phyloP scores from a whole-genome alignment of 2,888 invertebrate species.

The Osmoderma eremita region DNA sequence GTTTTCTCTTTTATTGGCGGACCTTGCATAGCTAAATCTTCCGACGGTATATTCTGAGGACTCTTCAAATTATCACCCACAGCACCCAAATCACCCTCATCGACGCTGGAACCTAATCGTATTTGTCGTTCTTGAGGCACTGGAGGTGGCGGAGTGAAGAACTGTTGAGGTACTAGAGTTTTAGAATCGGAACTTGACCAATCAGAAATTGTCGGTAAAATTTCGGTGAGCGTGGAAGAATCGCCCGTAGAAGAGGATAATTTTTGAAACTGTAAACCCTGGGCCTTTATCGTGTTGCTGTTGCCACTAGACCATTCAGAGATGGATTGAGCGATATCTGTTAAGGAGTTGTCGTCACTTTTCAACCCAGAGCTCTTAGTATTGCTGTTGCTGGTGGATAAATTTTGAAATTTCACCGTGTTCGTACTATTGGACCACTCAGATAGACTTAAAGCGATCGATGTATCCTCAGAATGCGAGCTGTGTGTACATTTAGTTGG shows the following conservation, averaged over 20 bases:
- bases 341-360: conserved; percentile 81
- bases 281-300: conserved; percentile 78
- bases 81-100: conserved; percentile 57
- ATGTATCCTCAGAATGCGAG: conserved; percentile 87
- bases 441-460: conserved; percentile 84
- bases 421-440: conserved; percentile 91
- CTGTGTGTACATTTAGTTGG: conserved; percentile 85
- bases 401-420: conserved; percentile 82
- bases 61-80: conserved; percentile 55
- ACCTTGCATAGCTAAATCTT: conserved; percentile 57
- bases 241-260: conserved; percentile 61
- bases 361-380: conserved; percentile 74
- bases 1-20: conserved; percentile 51
- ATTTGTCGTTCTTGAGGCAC: conserved; percentile 35
- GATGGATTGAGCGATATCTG: conserved; percentile 80
- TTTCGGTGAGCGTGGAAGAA: conserved; percentile 68
- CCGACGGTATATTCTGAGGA: conserved; percentile 61
- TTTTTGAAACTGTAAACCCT: conserved; percentile 63
- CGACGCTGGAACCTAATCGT: conserved; percentile 59
- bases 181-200: conserved; percentile 81
- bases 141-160: conserved; percentile 49
- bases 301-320: conserved; percentile 86
- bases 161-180: conserved; percentile 72
- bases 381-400: conserved; percentile 71
- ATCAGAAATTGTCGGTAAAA: conserved; percentile 82